Percentiles rank a stretch among this genome's conserved stretches.
These are phyloP conservation scores for Caenorhabditis briggsae DNA, from an alignment of 1,140 invertebrate species.

Conservation along the genomic window DNA sequence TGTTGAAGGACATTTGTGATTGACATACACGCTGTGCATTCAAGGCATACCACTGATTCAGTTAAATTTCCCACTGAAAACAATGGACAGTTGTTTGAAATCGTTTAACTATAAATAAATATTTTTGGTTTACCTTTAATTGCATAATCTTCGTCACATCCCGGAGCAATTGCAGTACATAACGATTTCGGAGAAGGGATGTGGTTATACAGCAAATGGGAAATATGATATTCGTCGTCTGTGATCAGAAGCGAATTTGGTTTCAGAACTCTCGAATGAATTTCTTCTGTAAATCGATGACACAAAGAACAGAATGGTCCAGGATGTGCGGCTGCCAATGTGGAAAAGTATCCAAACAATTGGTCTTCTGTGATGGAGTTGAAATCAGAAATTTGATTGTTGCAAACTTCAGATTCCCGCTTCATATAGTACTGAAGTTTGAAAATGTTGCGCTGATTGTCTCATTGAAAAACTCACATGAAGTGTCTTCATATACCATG, in stretches of 20 bases:
- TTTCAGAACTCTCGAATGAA: conserved; percentile 41
- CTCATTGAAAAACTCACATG: neutral
- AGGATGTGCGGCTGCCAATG: conserved; percentile 3
- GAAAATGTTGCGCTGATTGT: neutral
- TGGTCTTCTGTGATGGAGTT: conserved; percentile 47
- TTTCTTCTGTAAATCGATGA: conserved; percentile 23
- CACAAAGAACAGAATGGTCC: conserved; percentile 32
- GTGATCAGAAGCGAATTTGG: conserved; percentile 18
- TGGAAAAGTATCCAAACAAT: conserved; percentile 33
- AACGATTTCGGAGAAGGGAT: conserved; percentile 10
- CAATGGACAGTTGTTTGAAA: neutral
- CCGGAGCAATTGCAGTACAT: conserved; percentile 28
- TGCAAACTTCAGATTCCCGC: conserved; percentile 35
- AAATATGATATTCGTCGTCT: conserved; percentile 41
- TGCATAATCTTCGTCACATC: conserved; percentile 17
- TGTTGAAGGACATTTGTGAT: conserved; percentile 36
- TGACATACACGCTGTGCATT: conserved; percentile 42
- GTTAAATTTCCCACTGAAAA: conserved; percentile 22
- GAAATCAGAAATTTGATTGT: conserved; percentile 20
- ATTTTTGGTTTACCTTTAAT: neutral
- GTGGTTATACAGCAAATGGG: conserved; percentile 21
- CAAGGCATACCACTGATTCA: conserved; percentile 25
- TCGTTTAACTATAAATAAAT: neutral
- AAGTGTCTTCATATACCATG: conserved; percentile 35
- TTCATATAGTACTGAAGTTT: conserved; percentile 40